Conservation (phyloP, 2,113 vertebrate genomes). For the Eclectus roratus region DNA sequence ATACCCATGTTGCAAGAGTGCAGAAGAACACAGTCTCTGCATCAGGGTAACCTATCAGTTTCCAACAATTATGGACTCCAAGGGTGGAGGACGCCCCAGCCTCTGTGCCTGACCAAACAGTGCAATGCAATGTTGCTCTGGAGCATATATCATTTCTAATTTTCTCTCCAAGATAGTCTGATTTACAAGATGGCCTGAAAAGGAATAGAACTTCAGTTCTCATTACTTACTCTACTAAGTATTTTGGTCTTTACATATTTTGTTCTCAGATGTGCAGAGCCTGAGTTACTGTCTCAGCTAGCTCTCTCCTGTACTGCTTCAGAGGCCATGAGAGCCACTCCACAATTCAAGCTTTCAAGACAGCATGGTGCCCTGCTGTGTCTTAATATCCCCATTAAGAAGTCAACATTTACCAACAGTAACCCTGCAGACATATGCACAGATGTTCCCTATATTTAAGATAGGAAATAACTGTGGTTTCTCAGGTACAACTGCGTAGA, state of each 20-base stretch:
- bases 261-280: neutral
- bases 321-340: fast-evolving
- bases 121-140: fast-evolving
- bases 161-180: neutral
- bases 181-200: neutral
- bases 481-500: neutral
- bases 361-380: fast-evolving
- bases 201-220: neutral
- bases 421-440: neutral
- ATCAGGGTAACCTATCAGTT: neutral
- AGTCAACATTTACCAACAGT: neutral
- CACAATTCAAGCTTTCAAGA: neutral
- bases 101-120: neutral
- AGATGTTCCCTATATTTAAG: neutral
- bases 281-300: neutral
- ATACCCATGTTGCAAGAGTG: neutral
- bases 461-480: neutral
- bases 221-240: neutral
- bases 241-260: fast-evolving
- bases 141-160: neutral
- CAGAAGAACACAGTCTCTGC: neutral
- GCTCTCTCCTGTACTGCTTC: neutral
- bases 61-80: neutral
- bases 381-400: neutral
- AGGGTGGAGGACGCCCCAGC: neutral